Evolutionary conservation across 2,797 vertebrate species (phyloP).

Genomic region (Trematomus bernacchii): DNA sequence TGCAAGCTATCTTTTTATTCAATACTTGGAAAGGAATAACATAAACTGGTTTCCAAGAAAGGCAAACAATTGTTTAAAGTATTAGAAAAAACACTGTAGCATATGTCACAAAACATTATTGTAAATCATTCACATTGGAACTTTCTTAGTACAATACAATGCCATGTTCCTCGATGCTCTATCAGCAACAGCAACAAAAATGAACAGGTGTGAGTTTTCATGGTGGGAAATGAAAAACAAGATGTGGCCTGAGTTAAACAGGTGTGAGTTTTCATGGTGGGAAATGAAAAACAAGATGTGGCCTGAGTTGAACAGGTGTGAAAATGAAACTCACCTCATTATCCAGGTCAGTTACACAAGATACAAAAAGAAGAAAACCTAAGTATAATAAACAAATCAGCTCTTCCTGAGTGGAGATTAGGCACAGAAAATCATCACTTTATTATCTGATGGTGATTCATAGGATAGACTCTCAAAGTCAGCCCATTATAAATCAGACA

Average conservation of each 20-base stretch:
- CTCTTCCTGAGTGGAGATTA: conserved; percentile 54
- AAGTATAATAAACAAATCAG: conserved; percentile 44
- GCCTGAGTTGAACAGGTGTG: conserved; percentile 10
- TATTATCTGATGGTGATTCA: conserved; percentile 64
- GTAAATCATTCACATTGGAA: not conserved
- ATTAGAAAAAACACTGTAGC: not conserved
- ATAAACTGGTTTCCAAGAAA: not conserved
- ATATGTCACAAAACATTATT: not conserved
- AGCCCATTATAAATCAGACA: conserved; percentile 65
- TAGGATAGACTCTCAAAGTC: conserved; percentile 58
- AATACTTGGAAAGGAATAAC: not conserved
- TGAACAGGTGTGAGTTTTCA: not conserved
- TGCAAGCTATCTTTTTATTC: not conserved
- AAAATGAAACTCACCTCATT: conserved; percentile 30
- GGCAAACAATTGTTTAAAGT: not conserved
- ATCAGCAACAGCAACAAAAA: not conserved
- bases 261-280: not conserved
- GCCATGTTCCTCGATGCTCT: not conserved
- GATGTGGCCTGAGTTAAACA: conserved; percentile 9
- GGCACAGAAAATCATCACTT: conserved; percentile 54
- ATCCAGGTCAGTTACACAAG: conserved; percentile 20
- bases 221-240: not conserved
- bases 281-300: conserved; percentile 5
- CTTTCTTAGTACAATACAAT: not conserved
- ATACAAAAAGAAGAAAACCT: conserved; percentile 5